Base-by-base conservation (phyloP, 2,113 vertebrate species). In the Eidolon helvum region DNA sequence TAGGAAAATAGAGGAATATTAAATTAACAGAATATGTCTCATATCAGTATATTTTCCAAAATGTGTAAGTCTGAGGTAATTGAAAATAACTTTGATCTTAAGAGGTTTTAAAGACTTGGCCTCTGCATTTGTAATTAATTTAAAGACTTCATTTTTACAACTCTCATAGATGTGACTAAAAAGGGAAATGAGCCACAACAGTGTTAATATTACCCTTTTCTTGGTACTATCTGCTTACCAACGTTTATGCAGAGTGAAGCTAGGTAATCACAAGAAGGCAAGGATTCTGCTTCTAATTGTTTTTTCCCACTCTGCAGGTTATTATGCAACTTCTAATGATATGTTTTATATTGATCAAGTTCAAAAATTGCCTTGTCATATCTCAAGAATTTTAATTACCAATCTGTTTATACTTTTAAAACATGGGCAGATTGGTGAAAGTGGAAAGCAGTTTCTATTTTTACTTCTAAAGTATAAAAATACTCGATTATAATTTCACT, bases 131-230 rank as follows among this genome's bases (percentile, higher is more conserved):
- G n/a, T 96, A 65, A 94, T 95, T 96, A 85, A 55, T 93, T 94
- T 94, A 40, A 89, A 83, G 66, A 10, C 93, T 92, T 92, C 55
- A 65, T 35, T 97, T 88, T 40, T 69, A 77, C 35, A 65, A 86
- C 61, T 84, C 69, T 96, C 80, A 48, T n/a, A 83, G 79, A 92
- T 97, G 66, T 92, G 83, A 96, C 82, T 92, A 66, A 98, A 97
- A 84, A 94, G 57, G 90, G 85, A 98, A 97, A 80, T 97, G 89
- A 97, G 98, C 97, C 94, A 57, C 96, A 85, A 94, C 38, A 21
- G 83, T 98, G 87, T 77, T 97, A 97, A 97, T 95, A 88, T 87
- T 55, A 28, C 12, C 9, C 30, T 79, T 83, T 69, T 4, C 50
- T 79, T 18, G n/a, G 66, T 7, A 77, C 43, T 43, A 1, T 50